Conservation (phyloP, 2,113 vertebrate genomes). For the Phocoena phocoena region DNA sequence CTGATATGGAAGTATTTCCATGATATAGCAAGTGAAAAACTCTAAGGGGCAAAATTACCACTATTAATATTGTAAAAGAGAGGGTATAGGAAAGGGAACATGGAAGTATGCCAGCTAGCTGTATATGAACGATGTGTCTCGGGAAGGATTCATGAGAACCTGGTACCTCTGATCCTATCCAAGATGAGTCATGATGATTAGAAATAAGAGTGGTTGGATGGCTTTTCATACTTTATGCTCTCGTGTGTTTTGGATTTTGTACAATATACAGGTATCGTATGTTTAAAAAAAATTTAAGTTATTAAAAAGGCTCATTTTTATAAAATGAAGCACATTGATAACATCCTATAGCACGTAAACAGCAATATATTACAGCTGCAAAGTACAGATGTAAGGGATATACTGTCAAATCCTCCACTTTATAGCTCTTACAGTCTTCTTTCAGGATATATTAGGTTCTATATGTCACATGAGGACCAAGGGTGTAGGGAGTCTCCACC, state of each 20-base stretch:
- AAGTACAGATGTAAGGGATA: neutral
- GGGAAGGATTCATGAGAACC: neutral
- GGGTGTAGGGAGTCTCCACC: neutral
- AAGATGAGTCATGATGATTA: neutral
- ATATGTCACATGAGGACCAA: fast-evolving
- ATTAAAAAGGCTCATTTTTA: neutral
- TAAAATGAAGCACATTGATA: neutral
- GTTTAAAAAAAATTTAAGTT: neutral
- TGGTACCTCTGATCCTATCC: neutral
- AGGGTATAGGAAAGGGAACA: neutral
- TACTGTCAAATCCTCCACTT: neutral
- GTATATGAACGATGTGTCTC: neutral
- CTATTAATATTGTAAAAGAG: neutral
- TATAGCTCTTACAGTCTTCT: neutral
- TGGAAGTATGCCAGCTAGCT: fast-evolving
- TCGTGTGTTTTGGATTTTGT: neutral
- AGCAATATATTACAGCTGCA: neutral
- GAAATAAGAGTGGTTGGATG: fast-evolving
- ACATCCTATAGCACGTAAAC: neutral
- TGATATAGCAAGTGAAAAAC: neutral
- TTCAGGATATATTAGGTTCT: neutral
- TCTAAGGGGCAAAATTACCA: neutral
- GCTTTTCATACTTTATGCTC: neutral
- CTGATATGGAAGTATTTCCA: neutral
- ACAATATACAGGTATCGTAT: neutral